These are phyloP conservation scores for Pammene fasciana DNA, from an alignment of 2,888 invertebrate genomes.

Conservation along the genomic window DNA sequence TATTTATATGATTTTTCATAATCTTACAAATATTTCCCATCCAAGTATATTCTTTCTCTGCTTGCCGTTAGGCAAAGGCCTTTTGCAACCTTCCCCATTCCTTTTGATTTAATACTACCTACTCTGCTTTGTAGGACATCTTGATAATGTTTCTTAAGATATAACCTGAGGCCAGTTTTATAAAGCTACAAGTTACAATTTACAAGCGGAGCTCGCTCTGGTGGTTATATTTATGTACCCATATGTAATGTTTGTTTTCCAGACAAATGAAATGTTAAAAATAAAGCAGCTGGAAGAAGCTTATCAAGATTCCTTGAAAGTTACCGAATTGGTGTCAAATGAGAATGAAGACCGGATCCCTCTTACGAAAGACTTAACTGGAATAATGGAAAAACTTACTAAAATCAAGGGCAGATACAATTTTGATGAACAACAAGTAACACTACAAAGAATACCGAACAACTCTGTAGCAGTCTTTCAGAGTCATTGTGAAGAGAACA, in stretches of 20 bases:
- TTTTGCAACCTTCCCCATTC: too few relatives aligned
- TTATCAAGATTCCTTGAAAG: conserved; percentile 70
- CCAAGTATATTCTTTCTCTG: too few relatives aligned
- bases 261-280: conserved; percentile 75
- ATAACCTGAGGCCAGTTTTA: too few relatives aligned
- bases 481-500: conserved; percentile 68
- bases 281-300: conserved; percentile 77
- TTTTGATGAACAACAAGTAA: conserved; percentile 59
- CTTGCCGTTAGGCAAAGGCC: too few relatives aligned
- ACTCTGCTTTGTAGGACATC: not conserved
- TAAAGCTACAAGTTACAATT: too few relatives aligned
- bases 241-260: conserved; percentile 44
- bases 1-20: too few relatives aligned
- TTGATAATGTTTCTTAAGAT: not conserved
- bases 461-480: conserved; percentile 86
- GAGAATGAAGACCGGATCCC: conserved; percentile 68
- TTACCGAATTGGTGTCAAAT: conserved; percentile 51
- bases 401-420: conserved; percentile 60
- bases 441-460: conserved; percentile 83
- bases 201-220: too few relatives aligned
- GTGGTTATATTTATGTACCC: not conserved
- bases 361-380: conserved; percentile 80
- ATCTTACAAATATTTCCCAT: too few relatives aligned
- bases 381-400: conserved; percentile 80
- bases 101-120: too few relatives aligned